A percentile compares a stretch with the other conserved stretches of the same genome.
phyloP scores from a whole-genome alignment of 2,888 invertebrate species.

The Mactromeris polynyma region DNA sequence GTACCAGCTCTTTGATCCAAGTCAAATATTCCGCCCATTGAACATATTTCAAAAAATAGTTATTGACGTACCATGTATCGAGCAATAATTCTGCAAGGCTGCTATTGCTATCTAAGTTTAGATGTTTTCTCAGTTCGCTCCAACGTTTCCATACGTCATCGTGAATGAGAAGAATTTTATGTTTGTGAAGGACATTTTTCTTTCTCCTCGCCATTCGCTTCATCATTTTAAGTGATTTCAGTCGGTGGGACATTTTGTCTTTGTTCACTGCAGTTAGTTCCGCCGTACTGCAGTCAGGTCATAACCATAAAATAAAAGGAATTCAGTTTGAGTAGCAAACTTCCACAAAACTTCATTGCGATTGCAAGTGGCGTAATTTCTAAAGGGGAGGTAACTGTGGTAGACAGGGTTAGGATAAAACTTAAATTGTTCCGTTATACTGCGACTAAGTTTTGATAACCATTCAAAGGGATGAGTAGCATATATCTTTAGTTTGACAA shows the following conservation, averaged over 20 bases:
- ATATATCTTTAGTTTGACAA: no score
- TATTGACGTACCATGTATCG: slow-evolving; percentile 1
- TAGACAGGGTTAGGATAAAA: background rate
- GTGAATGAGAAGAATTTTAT: background rate
- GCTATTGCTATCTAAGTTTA: slow-evolving; percentile 1
- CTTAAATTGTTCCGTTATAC: background rate
- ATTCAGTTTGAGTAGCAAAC: no score
- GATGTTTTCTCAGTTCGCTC: background rate
- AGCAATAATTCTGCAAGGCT: slow-evolving; percentile 12
- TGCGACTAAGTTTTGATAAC: no score
- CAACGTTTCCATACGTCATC: slow-evolving; percentile 24
- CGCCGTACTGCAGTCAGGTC: background rate
- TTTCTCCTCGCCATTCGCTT: background rate
- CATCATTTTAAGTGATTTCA: background rate
- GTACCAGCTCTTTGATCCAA: no score
- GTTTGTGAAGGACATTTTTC: background rate
- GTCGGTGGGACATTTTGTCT: background rate
- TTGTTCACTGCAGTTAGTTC: background rate
- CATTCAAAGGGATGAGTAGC: no score
- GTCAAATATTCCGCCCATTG: no score
- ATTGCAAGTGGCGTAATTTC: slow-evolving; percentile 9
- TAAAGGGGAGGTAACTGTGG: background rate
- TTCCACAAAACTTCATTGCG: no score
- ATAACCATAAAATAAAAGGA: background rate
- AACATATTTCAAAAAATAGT: no score